Conservation (phyloP, 2,888 invertebrate genomes). For the Tryphoninae sp. region DNA sequence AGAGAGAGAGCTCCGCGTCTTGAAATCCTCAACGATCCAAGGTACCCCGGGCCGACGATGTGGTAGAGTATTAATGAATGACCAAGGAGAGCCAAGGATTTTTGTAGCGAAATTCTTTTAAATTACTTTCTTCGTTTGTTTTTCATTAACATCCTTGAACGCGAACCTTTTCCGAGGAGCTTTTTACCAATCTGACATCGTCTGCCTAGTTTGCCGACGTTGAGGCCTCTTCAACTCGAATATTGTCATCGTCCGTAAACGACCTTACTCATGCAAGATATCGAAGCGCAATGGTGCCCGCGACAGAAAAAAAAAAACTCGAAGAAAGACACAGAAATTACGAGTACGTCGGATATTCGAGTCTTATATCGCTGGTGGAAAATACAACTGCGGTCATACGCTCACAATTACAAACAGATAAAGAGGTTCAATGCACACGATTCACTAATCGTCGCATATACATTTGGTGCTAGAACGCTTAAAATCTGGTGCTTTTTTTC, state of each 20-base stretch:
- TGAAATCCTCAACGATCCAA: constrained; percentile 74
- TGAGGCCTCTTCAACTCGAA: constrained; percentile 68
- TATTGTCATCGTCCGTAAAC: constrained; percentile 57
- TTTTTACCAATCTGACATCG: constrained; percentile 69
- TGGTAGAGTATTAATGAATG: constrained; percentile 65
- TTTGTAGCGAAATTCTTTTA: constrained; percentile 49
- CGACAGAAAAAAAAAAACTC: background rate
- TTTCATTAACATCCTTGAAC: constrained; percentile 48
- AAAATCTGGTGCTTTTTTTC: constrained; percentile 69
- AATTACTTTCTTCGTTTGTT: constrained; percentile 29
- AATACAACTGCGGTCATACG: constrained; percentile 70
- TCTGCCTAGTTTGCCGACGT: constrained; percentile 78
- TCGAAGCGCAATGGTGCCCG: background rate
- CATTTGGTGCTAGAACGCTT: constrained; percentile 72
- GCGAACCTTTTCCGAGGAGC: constrained; percentile 59
- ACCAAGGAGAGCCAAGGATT: constrained; percentile 62
- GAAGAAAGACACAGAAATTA: constrained; percentile 16
- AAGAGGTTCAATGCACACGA: constrained; percentile 54
- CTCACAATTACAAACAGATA: constrained; percentile 49
- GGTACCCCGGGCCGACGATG: constrained; percentile 79
- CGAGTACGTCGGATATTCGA: constrained; percentile 43
- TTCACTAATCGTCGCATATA: constrained; percentile 36
- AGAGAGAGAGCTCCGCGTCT: constrained; percentile 60
- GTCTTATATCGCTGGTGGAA: constrained; percentile 16
- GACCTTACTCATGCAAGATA: constrained; percentile 32